Conservation (phyloP, 2,888 invertebrate genomes). For the Apamea anceps region DNA sequence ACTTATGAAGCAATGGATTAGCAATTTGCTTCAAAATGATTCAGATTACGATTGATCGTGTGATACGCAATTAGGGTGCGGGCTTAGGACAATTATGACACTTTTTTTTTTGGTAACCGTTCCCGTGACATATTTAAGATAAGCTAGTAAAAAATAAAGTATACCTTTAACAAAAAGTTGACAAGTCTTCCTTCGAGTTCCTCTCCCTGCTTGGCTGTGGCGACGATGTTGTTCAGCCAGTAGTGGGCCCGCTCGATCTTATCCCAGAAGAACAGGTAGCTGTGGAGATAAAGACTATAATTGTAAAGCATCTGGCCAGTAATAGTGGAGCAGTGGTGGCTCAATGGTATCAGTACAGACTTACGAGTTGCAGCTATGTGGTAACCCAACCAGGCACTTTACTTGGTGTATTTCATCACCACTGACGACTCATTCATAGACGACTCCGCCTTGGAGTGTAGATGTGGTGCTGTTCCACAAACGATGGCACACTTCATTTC, state of each 20-base stretch:
- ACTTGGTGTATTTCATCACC: no score
- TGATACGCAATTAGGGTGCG: no score
- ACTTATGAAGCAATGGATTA: no score
- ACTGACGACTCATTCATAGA: no score
- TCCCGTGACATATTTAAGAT: no score
- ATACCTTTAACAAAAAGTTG: slow-evolving; percentile 93
- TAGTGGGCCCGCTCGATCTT: slow-evolving; percentile 97
- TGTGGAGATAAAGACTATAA: slow-evolving; percentile 60
- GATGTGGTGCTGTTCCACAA: no score
- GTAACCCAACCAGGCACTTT: not conserved
- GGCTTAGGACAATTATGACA: no score
- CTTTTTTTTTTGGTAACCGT: no score
- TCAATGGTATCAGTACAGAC: not conserved
- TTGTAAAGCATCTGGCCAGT: not conserved
- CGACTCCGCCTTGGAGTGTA: no score
- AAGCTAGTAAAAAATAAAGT: not conserved
- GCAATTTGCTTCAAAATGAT: no score
- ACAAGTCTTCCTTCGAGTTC: slow-evolving; percentile 94
- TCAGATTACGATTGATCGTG: no score
- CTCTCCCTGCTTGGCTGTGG: slow-evolving; percentile 93
- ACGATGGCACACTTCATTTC: no score
- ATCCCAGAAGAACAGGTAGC: slow-evolving; percentile 97
- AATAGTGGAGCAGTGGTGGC: not conserved
- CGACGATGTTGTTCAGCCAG: slow-evolving; percentile 95
- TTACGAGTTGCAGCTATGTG: not conserved